Base-by-base conservation (phyloP, 2,113 vertebrate genomes). In the Chloebia gouldiae region DNA sequence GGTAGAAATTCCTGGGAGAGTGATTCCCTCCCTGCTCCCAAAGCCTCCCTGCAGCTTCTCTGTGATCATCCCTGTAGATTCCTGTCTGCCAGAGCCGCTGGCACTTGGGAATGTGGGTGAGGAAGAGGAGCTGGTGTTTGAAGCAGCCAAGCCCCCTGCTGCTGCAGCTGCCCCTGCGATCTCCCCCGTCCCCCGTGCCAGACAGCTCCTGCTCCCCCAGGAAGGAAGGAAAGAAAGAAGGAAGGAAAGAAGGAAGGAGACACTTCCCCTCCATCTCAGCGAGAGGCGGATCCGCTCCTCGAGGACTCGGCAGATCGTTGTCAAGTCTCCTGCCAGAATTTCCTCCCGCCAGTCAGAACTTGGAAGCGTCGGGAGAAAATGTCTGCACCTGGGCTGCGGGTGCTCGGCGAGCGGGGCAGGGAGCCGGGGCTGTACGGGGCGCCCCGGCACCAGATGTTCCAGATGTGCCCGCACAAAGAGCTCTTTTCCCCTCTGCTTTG, bases 321-420 rank as follows among this genome's bases (percentile, higher is more conserved):
- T 42, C 90, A 53, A 88, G 85, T 90, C 60, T 17, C 82, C 93
- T 92, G 92, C 90, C 95, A 90, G 95, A 81, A 96, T 96, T 93
- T 81, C 92, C 90, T 92, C 85, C 86, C 84, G 82, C 68, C 88
- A 86, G 65, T 60, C 85, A 8, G 1, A 92, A 96, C 95, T 95
- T 78, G 92, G 81, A 50, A 68, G 65, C 72, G 6, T 13, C 19
- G 88, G 85, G 69, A 86, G 90, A 90, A 96, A 96, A 97, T 95
- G 93, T 94, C 95, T 60, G 93, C 93, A 79, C 86, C 88, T 39
- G 92, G 87, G 73, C 81, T 63, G 60, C 0, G 30, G 4, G 10
- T 0, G 3, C 63, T 2, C 37, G 0, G 73, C 33, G 78, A 42
- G 76, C 76, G 37, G 22, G 72, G 54, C 42, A 1, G 61, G 69